Evolutionary conservation across 2,888 invertebrate genomes (phyloP), one percentile per base, ranked within the genome.

Genomic region (Rambutsinella grinnellia): DNA sequence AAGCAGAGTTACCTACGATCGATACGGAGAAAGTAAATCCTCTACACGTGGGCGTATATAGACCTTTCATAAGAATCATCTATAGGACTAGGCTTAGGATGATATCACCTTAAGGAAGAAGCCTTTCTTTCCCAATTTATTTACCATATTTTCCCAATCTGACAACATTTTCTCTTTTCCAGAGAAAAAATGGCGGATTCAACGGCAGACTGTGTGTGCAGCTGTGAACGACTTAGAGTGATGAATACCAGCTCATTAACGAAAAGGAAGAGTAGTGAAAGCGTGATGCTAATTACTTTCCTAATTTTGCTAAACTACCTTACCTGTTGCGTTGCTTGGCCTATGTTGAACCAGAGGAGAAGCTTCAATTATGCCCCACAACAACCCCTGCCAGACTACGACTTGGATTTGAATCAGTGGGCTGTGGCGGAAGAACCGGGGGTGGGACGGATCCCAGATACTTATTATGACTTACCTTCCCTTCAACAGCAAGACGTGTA

Each of bases 311-410:
- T 79, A 49, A 72, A 69, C 63, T 76, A 58, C 69, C 51, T 76
- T 51, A 76, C 79, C 71, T 79, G 79, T 79, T 82, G 82, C 80
- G 76, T 81, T 78, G 80, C 77, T n/a, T 81, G 75, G 79, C 80
- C 80, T 57, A 61, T 78, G 28, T 65, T 74, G 60, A 74, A 67
- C 61, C 78, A 74, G 28, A 65, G 78, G 63, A 67, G 80, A 69
- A 56, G 66, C 21, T 75, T 53, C 24, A 67, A 74, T 24, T 74
- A 78, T 61, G 67, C 44, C 36, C 71, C 66, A 56, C 23, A 5
- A 23, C 13, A n/a, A n/a, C 24, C 62, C 23, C 51, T 62, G n/a
- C 65, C 65, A 47, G 62, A 46, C 15, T 47, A 63, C n/a, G 44
- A 63, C 15, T 23, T 51, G 27, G 65, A 49, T n/a, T 23, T 58